These are phyloP conservation scores for Spodoptera litura DNA, from an alignment of 1,140 invertebrate species.

Conservation along the genomic window DNA sequence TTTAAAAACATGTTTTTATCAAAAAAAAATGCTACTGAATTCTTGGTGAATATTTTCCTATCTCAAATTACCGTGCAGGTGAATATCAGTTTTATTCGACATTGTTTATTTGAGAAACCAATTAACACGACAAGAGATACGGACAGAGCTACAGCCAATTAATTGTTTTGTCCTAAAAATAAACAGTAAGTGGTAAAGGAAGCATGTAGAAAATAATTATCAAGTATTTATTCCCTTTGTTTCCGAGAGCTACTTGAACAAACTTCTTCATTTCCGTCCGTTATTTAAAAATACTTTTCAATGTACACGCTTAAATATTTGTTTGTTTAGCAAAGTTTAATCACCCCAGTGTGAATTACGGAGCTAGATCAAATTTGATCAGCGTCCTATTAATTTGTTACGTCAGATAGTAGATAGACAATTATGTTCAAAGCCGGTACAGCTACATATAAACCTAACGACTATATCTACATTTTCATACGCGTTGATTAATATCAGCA, in stretches of 20 bases:
- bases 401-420: conserved; percentile 33
- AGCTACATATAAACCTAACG: neutral
- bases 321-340: conserved; percentile 38
- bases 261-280: neutral
- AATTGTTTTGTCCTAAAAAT: conserved; percentile 4
- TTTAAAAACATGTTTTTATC: too few relatives aligned
- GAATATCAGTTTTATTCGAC: neutral
- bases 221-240: conserved; percentile 18
- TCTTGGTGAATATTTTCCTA: too few relatives aligned
- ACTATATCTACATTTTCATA: neutral
- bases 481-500: conserved; percentile 14
- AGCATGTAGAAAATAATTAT: neutral
- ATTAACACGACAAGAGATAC: neutral
- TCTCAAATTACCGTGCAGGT: too few relatives aligned
- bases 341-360: conserved; percentile 38
- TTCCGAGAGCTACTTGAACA: neutral
- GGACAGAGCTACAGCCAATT: neutral
- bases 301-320: neutral
- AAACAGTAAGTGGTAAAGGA: conserved; percentile 3
- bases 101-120: neutral
- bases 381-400: conserved; percentile 41
- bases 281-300: conserved; percentile 2
- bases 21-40: too few relatives aligned
- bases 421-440: conserved; percentile 29
- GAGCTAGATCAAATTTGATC: conserved; percentile 33